phyloP scores from a whole-genome alignment of 2,797 vertebrate genomes.

The Alectoris magna region DNA sequence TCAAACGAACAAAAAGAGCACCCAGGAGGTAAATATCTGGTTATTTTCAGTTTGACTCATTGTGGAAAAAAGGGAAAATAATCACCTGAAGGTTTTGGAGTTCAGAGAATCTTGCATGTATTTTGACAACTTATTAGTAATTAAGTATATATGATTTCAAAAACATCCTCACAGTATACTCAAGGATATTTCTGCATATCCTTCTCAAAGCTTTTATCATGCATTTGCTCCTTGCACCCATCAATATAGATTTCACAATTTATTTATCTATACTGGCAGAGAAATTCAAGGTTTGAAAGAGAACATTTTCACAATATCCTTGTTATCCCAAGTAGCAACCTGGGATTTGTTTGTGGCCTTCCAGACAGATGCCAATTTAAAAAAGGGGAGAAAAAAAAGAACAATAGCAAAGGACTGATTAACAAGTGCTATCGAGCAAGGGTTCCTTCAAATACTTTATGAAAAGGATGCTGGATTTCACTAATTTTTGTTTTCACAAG shows the following conservation, averaged over 20 bases:
- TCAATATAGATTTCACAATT: background rate
- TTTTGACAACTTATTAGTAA: background rate
- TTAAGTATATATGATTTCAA: background rate
- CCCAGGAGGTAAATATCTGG: background rate
- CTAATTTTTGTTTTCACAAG: slow-evolving; percentile 72
- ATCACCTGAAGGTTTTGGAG: background rate
- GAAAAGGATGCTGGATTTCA: slow-evolving; percentile 73
- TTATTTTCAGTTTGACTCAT: background rate
- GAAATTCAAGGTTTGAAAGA: background rate
- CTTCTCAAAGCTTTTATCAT: background rate
- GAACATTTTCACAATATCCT: background rate
- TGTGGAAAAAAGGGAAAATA: background rate
- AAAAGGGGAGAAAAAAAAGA: background rate
- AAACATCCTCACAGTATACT: background rate
- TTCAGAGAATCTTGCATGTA: background rate
- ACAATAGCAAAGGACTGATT: slow-evolving; percentile 63
- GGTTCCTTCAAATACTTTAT: slow-evolving; percentile 70
- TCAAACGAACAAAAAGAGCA: background rate
- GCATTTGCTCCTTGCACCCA: background rate
- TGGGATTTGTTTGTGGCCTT: slow-evolving; percentile 67
- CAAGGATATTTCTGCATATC: background rate
- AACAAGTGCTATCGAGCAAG: slow-evolving; percentile 61
- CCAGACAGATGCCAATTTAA: slow-evolving; percentile 63
- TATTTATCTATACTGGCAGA: background rate
- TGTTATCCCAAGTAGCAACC: slow-evolving; percentile 44